Conservation (phyloP, 2,113 vertebrate species). For the Seriola dumerili region DNA sequence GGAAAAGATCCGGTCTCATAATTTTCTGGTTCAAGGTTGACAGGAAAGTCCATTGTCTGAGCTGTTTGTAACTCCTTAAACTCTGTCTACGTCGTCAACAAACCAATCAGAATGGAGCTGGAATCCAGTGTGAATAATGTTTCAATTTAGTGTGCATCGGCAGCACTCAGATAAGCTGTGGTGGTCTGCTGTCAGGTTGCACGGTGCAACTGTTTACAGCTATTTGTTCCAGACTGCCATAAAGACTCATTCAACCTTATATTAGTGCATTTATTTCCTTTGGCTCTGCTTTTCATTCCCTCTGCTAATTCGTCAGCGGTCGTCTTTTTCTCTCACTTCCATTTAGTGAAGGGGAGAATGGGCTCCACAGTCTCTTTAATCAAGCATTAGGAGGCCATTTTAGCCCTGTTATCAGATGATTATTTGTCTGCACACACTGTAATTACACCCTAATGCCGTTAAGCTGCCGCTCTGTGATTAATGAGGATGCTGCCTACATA, state of each 20-base stretch:
- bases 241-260: conserved; percentile 26
- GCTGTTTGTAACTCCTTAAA: conserved; percentile 13
- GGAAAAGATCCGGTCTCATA: not conserved
- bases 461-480: conserved; percentile 61
- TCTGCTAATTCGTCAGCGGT: conserved; percentile 17
- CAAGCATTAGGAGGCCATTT: conserved; percentile 56
- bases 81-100: not conserved
- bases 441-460: conserved; percentile 64
- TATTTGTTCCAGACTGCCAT: conserved; percentile 9
- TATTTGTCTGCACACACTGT: conserved; percentile 70
- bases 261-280: conserved; percentile 38
- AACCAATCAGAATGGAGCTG: not conserved
- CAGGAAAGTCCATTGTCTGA: not conserved
- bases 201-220: conserved; percentile 4
- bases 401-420: conserved; percentile 61
- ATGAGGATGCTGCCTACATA: conserved; percentile 32
- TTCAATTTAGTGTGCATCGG: conserved; percentile 4
- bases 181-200: conserved; percentile 18
- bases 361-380: conserved; percentile 34
- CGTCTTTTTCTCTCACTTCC: conserved; percentile 17
- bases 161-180: not conserved
- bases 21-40: conserved; percentile 24
- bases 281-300: conserved; percentile 16
- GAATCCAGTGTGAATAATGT: conserved; percentile 21
- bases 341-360: conserved; percentile 22